Evolutionary conservation across 1,140 invertebrate genomes (phyloP).

Genomic region (Bombus terrestris): DNA sequence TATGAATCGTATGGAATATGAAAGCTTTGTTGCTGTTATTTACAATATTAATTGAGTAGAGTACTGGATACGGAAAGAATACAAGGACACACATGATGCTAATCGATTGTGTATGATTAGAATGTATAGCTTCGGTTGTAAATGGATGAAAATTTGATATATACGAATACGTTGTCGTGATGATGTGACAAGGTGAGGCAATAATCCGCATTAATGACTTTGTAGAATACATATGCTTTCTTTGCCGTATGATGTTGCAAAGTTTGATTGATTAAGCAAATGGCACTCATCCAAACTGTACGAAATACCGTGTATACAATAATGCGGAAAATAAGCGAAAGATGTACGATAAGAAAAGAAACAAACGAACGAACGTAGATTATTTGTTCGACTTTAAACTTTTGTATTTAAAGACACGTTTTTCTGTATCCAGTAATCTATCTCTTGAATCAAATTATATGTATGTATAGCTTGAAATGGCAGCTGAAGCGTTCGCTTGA

Average conservation of each 20-base stretch:
- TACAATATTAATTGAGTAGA: conserved; percentile 72
- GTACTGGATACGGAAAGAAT: conserved; percentile 74
- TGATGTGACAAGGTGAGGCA: conserved; percentile 32
- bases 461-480: conserved; percentile 72
- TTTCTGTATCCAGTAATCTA: conserved; percentile 76
- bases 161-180: conserved; percentile 38
- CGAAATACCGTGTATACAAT: not conserved
- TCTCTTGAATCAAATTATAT: conserved; percentile 68
- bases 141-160: conserved; percentile 9
- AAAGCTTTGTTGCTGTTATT: conserved; percentile 65
- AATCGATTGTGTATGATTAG: not conserved
- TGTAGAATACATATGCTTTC: conserved; percentile 9
- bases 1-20: conserved; percentile 66
- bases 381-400: not conserved
- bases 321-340: not conserved
- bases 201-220: conserved; percentile 4
- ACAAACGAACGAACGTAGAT: not conserved
- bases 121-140: conserved; percentile 18
- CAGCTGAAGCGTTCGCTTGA: conserved; percentile 79
- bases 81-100: conserved; percentile 44
- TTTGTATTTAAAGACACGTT: not conserved
- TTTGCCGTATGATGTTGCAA: not conserved
- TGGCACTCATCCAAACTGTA: conserved; percentile 3
- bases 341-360: not conserved
- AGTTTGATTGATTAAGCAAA: conserved; percentile 9